Evolutionary conservation across 37 sponge, comb jelly and placozoan species (phyloP), one percentile per base, ranked within the genome.

Genomic region (Geodia barretti): DNA sequence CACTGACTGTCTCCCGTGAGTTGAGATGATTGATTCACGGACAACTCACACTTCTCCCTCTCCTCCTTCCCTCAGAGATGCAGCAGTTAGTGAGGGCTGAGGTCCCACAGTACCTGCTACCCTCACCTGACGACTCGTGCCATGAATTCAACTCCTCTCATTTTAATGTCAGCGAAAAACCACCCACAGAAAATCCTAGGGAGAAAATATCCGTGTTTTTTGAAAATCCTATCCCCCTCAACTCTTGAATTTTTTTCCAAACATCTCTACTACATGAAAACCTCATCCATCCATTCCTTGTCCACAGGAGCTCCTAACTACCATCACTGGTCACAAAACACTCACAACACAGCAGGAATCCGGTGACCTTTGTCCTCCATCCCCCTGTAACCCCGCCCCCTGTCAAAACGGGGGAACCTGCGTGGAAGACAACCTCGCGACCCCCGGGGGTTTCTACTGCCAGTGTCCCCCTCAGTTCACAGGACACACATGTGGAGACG

Each of bases 381-480:
- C 85, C 1, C 41, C 87, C 36, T 93, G 93, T 65, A 77, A 81
- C 61, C 89, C 89, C 42, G 75, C 78, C 40, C 93, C 89, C 9
- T 93, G 93, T 54, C 47, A 29, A 0, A 93, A 93, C 43, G 82
- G 61, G 24, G 93, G 89, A 32, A 4, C 35, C 4, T 91, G 91
- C 28, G 17, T 11, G 26, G 68, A 76, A 35, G 71, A 38, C n/a
- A n/a, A n/a, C 26, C 21, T 66, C 1, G 38, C 21, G 21, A 64
- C 72, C 3, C 37, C 19, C 17, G 64, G 30, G 39, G 91, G 91
- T 14, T 91, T 65, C 67, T 41, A 35, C n/a, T 91, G 91, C 47
- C 30, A 64, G 63, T 91, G 91, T 78, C 14, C 41, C 20, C 36
- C 40, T 11, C 82, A 82, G 30, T 91, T 77, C 78, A 73, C 47